Evolutionary conservation across 1,140 invertebrate genomes (phyloP).

Genomic region (Hesperophylax magnus): DNA sequence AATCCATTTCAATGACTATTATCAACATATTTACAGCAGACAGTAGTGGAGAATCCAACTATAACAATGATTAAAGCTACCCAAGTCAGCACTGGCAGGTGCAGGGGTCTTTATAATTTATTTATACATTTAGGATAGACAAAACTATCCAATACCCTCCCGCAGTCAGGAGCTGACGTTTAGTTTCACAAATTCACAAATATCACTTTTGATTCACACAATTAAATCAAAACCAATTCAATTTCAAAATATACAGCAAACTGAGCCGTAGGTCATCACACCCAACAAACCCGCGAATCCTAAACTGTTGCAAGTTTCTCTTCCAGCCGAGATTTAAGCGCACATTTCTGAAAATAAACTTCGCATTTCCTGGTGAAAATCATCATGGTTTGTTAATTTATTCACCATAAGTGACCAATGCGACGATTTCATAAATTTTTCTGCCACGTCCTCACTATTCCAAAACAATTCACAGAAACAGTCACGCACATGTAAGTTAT

Average conservation of each 20-base stretch:
- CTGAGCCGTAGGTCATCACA: no score
- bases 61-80: conserved; percentile 36
- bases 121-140: conserved; percentile 48
- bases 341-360: no score
- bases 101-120: conserved; percentile 35
- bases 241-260: neutral
- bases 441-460: no score
- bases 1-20: conserved; percentile 50
- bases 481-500: no score
- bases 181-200: conserved; percentile 21
- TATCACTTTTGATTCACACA: neutral
- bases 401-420: no score
- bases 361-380: no score
- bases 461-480: no score
- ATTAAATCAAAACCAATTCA: neutral
- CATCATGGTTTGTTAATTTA: no score
- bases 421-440: no score
- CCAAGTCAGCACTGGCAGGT: conserved; percentile 43
- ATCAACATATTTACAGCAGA: conserved; percentile 55
- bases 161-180: neutral
- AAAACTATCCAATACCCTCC: neutral
- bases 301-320: no score
- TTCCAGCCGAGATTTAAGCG: no score
- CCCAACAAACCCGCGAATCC: no score
- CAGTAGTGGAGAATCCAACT: conserved; percentile 43